phyloP scores from a whole-genome alignment of 2,888 invertebrate species.

The Lasioglossum marginatum region DNA sequence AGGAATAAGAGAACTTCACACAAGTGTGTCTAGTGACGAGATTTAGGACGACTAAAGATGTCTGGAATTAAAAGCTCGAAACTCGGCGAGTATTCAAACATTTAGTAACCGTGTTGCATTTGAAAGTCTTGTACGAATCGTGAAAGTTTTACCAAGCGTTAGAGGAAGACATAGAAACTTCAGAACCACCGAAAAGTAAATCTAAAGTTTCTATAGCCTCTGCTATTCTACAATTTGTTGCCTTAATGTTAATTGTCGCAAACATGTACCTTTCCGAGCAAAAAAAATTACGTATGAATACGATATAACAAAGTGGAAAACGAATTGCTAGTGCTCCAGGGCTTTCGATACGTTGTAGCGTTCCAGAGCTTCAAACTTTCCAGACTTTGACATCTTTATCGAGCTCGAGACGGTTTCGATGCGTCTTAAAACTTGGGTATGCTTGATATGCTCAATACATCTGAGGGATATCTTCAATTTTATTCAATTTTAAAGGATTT shows the following conservation, averaged over 20 bases:
- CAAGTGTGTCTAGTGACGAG: not conserved
- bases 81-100: not conserved
- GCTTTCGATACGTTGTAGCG: not conserved
- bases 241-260: not conserved
- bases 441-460: not conserved
- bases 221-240: not conserved
- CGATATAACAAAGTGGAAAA: not conserved
- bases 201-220: no score
- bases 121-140: not conserved
- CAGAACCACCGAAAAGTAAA: not conserved
- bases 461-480: not conserved
- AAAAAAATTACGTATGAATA: not conserved
- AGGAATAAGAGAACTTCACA: not conserved
- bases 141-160: not conserved
- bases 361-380: not conserved
- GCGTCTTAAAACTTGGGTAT: not conserved
- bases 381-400: conserved; percentile 16
- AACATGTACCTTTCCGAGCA: not conserved
- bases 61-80: conserved; percentile 8
- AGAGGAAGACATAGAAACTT: not conserved
- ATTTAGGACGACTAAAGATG: not conserved
- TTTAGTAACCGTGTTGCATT: not conserved
- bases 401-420: not conserved
- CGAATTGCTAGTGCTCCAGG: not conserved
- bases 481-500: not conserved